Base-by-base conservation (phyloP, 2,113 vertebrate genomes). In the Cephalophus harveyi region DNA sequence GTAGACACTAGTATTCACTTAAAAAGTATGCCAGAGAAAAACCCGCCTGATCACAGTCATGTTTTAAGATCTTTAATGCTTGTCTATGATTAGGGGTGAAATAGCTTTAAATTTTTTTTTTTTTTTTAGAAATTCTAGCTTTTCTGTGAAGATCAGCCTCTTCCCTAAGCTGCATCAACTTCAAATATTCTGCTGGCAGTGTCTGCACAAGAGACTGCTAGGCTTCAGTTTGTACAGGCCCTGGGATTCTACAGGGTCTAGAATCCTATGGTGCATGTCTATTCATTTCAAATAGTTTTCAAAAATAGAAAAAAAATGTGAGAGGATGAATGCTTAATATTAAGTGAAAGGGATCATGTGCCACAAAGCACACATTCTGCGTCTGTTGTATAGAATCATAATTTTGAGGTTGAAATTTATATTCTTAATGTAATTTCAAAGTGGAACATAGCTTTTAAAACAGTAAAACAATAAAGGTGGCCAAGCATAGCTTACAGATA, bases 281-380 rank as follows among this genome's bases (percentile, higher is more conserved):
- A 95, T 97, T 98, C 97, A 98, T 98, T 98, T 98, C 97, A 97
- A 96, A 98, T 97, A 95, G 95, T 97, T 97, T 98, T 98, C 97
- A 98, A 98, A 98, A 98, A 97, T 95, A 97, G 95, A 95, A 97
- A 97, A 67, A 76, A 97, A 97, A 86, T 84, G 95, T 97, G 97
- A 98, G 95, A 97, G 96, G 96, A 97, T 97, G 97, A 98, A 98
- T 98, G 97, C 97, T 98, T 98, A 98, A 98, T 98, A 98, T 96
- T 94, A 96, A 98, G 97, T 96, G 89, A 98, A 98, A 98, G 92
- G 15, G 27, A 82, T 85, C 91, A 90, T 94, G 71, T 86, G 87
- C 83, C 97, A 90, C 94, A 97, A 95, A 97, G 97, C 92, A 93
- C 76, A 96, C 43, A 88, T 71, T 88, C 95, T 93, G n/a, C 13